Evolutionary conservation across 2,888 invertebrate species (phyloP), one percentile per base, ranked within the genome.

Genomic region (Strigamia maritima): DNA sequence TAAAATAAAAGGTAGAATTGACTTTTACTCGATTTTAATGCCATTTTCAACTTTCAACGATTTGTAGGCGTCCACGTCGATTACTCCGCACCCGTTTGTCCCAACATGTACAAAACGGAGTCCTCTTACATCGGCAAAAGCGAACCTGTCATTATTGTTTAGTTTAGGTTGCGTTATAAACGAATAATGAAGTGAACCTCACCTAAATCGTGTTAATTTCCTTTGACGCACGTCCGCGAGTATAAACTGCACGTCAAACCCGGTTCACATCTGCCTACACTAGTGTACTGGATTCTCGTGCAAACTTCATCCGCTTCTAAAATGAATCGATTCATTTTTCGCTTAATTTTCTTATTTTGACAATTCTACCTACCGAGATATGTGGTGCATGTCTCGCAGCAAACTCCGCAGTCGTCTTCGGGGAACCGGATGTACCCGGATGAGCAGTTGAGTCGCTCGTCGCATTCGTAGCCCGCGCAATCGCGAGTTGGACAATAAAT

Each of bases 351-450:
- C 8, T 19, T 60, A 22, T 22, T 60, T 22, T 60, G 2, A 44
- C n/a, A 1, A 26, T 26, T 65, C 1, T 65, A 2, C 8, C 4
- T 65, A 65, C 65, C 65, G 8, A 65, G 26, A 65, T 65, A 65
- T 2, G 65, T 6, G 22, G 65, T 16, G 28, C 65, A 65, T 10
- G 65, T 65, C 26, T 65, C 1, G 24, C 65, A 65, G 16, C 65
- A 65, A 65, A 65, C 65, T 26, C 65, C 65, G 26, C 65, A 65
- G 24, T 65, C 65, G 28, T 65, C 65, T 24, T 24, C 65, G 26
- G 65, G 65, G 26, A 65, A 65, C 1, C 65, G 65, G 8, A 65
- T 24, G 65, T 65, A 65, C 24, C 65, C 65, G 28, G 22, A 1
- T 2, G 65, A 24, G 24, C 65, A 65, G 28, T 65, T 65, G 14